phyloP scores from a whole-genome alignment of 1,140 invertebrate species.

The Leguminivora glycinivorella region DNA sequence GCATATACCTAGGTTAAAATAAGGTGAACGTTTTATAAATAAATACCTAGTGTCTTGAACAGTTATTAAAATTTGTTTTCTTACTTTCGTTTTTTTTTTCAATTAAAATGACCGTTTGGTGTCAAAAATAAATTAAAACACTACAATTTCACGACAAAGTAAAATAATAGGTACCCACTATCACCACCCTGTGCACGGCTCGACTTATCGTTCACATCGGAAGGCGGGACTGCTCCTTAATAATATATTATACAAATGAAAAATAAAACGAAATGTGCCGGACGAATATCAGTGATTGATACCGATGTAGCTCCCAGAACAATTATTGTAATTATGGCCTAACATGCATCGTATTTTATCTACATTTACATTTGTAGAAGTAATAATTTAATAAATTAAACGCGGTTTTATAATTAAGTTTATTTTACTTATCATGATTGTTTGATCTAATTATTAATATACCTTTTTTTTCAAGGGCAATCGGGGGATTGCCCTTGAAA shows the following conservation, averaged over 20 bases:
- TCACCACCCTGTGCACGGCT: not conserved
- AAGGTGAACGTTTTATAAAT: no score
- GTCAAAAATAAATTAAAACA: not conserved
- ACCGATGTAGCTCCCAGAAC: not conserved
- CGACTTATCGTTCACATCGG: not conserved
- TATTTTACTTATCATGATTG: not conserved
- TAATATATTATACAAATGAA: conserved; percentile 15
- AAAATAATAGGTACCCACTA: not conserved
- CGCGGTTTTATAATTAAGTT: not conserved
- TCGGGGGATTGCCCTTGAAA: not conserved
- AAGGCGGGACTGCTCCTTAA: conserved; percentile 5
- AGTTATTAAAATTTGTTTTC: not conserved
- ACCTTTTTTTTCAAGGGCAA: not conserved
- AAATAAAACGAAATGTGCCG: conserved; percentile 16
- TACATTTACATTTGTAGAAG: not conserved
- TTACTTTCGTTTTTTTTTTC: not conserved
- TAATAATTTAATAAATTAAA: not conserved
- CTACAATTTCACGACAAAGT: not conserved
- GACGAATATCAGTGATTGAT: not conserved
- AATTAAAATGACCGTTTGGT: not conserved
- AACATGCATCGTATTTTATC: conserved; percentile 14
- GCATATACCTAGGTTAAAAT: no score
- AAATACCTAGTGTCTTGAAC: no score
- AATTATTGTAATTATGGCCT: conserved; percentile 24
- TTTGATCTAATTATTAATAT: not conserved